Percentiles rank a stretch among this genome's conserved stretches.
phyloP scores from a whole-genome alignment of 2,888 invertebrate genomes.

The Archips crataeganus region DNA sequence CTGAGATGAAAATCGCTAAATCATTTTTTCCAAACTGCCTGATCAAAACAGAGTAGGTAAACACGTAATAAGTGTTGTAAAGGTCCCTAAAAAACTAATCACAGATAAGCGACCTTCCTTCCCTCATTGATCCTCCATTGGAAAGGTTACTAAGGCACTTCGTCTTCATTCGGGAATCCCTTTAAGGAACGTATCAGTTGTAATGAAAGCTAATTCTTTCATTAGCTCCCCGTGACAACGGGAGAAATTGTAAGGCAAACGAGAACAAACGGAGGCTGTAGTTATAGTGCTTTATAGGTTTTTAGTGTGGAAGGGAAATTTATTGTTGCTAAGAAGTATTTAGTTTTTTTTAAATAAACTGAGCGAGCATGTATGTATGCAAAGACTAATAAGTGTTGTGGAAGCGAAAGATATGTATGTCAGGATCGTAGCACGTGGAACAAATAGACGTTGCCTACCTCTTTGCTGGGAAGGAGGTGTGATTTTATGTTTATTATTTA shows the following conservation, averaged over 20 bases:
- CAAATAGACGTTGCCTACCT: too few species aligned
- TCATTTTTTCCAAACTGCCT: conserved; percentile 6
- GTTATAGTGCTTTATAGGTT: conserved; percentile 30
- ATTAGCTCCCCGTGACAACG: conserved; percentile 83
- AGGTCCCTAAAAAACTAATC: conserved; percentile 74
- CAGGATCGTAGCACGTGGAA: too few species aligned
- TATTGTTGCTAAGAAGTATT: neutral
- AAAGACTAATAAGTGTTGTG: too few species aligned
- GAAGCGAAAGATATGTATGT: too few species aligned
- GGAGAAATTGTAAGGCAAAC: conserved; percentile 77
- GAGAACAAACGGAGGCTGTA: conserved; percentile 66
- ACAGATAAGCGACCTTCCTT: conserved; percentile 72
- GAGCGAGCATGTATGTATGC: neutral
- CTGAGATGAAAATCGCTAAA: too few species aligned
- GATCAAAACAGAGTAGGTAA: conserved; percentile 18
- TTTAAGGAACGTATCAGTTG: conserved; percentile 84
- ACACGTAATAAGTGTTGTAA: conserved; percentile 60
- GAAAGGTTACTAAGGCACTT: conserved; percentile 79
- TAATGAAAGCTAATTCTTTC: conserved; percentile 86
- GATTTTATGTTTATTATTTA: too few species aligned
- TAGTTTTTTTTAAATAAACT: neutral
- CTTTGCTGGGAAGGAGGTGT: too few species aligned
- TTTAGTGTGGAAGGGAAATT: conserved; percentile 10
- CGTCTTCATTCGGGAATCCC: conserved; percentile 83
- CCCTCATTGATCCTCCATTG: conserved; percentile 73